Conservation (phyloP, 1,140 invertebrate species). For the Drosophila yakuba region DNA sequence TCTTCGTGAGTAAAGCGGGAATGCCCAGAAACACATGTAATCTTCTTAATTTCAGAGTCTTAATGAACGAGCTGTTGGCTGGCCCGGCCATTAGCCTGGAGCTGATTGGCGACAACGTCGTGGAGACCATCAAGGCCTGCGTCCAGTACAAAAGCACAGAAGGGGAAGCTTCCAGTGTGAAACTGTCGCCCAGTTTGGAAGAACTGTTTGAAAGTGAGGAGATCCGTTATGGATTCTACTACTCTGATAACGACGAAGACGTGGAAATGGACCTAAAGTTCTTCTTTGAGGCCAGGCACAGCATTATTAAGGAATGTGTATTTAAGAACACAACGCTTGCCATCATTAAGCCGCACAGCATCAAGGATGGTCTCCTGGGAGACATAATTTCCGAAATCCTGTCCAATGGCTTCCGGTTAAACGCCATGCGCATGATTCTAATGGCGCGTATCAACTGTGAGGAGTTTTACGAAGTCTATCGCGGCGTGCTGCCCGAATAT, state of each 20-base stretch:
- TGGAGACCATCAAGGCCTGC: slow-evolving; percentile 85
- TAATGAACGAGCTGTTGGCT: slow-evolving; percentile 89
- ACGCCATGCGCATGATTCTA: slow-evolving; percentile 91
- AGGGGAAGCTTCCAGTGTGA: slow-evolving; percentile 42
- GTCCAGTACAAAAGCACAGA: slow-evolving; percentile 44
- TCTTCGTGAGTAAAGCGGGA: slow-evolving; percentile 86
- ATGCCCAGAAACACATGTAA: background rate
- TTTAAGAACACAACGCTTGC: slow-evolving; percentile 89
- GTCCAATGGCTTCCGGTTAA: slow-evolving; percentile 90
- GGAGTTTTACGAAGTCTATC: slow-evolving; percentile 97
- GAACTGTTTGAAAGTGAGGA: slow-evolving; percentile 90
- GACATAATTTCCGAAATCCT: slow-evolving; percentile 91
- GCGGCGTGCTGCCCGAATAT: slow-evolving; percentile 94
- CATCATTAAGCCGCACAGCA: slow-evolving; percentile 96
- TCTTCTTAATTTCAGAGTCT: slow-evolving; percentile 69
- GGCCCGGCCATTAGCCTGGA: slow-evolving; percentile 91
- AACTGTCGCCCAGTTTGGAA: slow-evolving; percentile 88
- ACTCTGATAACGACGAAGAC: slow-evolving; percentile 86
- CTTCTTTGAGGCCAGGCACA: slow-evolving; percentile 87
- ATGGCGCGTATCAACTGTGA: slow-evolving; percentile 92
- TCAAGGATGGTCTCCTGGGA: slow-evolving; percentile 90
- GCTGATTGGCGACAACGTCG: slow-evolving; percentile 90
- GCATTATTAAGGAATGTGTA: slow-evolving; percentile 53
- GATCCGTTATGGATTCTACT: slow-evolving; percentile 90
- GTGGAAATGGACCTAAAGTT: slow-evolving; percentile 88